phyloP scores from a whole-genome alignment of 2,113 vertebrate species.

The Procavia capensis region DNA sequence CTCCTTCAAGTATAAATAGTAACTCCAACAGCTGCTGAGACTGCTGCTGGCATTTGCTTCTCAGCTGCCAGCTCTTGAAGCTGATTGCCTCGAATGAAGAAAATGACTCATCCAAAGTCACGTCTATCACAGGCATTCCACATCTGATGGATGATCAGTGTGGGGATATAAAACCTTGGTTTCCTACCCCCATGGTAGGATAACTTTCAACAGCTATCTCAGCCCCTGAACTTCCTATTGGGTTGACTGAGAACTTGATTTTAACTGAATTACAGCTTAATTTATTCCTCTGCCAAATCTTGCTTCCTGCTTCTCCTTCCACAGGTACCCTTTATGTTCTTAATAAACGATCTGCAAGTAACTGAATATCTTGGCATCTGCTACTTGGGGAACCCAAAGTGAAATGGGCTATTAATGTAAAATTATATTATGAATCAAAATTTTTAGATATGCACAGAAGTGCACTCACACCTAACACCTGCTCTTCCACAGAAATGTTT shows the following conservation, averaged over 20 bases:
- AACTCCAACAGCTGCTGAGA: neutral
- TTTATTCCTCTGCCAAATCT: neutral
- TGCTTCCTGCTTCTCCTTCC: neutral
- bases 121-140: neutral
- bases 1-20: neutral
- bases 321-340: neutral
- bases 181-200: neutral
- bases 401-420: neutral
- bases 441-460: neutral
- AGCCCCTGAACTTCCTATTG: neutral
- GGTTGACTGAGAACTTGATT: neutral
- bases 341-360: neutral
- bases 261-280: neutral
- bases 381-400: neutral
- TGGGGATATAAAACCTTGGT: neutral
- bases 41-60: neutral
- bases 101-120: neutral
- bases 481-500: neutral
- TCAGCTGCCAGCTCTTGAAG: neutral
- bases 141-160: neutral
- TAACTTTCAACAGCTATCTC: neutral
- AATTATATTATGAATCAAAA: constrained; percentile 9
- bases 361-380: neutral
- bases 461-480: neutral
- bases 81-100: neutral